Percentiles rank a stretch among this genome's conserved stretches.
Evolutionary conservation across 2,797 vertebrate genomes (phyloP).

Genomic region (Oreochromis mossambicus): DNA sequence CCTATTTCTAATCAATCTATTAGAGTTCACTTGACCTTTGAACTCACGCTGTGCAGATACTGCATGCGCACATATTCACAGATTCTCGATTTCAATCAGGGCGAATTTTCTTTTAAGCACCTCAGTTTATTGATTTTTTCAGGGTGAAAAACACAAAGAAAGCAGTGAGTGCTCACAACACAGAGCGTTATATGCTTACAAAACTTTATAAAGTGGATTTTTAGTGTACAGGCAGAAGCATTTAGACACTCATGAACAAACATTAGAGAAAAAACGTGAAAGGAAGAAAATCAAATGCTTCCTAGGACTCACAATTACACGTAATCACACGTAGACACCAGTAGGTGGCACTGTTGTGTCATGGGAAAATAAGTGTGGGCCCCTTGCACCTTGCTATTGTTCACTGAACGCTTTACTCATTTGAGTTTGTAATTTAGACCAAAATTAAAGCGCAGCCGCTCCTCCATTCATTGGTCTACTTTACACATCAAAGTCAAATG

Average conservation of each 20-base stretch:
- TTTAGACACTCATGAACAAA: background rate
- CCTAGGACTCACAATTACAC: background rate
- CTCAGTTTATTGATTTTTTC: background rate
- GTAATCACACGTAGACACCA: background rate
- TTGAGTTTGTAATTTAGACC: slow-evolving; percentile 50
- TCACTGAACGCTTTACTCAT: slow-evolving; percentile 38
- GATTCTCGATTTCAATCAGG: background rate
- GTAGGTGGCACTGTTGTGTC: slow-evolving; percentile 62
- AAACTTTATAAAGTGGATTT: no score
- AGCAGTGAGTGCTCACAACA: background rate
- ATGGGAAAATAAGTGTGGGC: background rate
- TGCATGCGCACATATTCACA: background rate
- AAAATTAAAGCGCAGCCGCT: slow-evolving; percentile 45
- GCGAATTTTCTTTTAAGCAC: background rate
- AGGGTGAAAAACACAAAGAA: background rate
- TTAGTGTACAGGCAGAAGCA: background rate
- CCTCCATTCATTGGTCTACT: slow-evolving; percentile 46
- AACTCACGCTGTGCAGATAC: background rate
- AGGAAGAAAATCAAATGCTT: background rate
- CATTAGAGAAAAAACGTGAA: background rate
- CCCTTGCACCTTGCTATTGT: slow-evolving; percentile 24
- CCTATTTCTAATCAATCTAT: background rate
- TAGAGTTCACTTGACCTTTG: background rate
- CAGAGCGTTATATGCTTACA: background rate
- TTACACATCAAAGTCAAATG: slow-evolving; percentile 68